Base-by-base conservation (phyloP, 2,888 invertebrate genomes). In the Eumerus sabulonum region DNA sequence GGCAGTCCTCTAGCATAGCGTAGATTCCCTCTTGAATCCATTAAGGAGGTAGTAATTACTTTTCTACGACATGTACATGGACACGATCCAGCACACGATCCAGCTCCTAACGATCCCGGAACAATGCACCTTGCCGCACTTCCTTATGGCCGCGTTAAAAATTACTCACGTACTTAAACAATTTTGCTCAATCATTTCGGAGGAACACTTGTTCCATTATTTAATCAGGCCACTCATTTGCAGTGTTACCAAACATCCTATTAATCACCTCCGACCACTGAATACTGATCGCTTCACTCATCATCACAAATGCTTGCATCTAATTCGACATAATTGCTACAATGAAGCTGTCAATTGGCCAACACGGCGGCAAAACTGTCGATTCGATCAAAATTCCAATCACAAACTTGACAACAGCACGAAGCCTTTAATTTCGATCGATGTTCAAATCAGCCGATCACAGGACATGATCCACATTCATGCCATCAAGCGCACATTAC, bases 271-370 rank as follows among this genome's bases (percentile, higher is more conserved):
- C 18, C 54, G 36, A 18, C 18, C 18, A 53, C 12, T 59, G 18
- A 64, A 40, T 35, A 35, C 45, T 38, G 47, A 66, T 40, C 45
- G 27, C 7, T 56, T 18, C 38, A 50, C 54, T 71, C 60, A 76
- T 71, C 54, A 60, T 17, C 44, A 35, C 56, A 66, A 66, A 60
- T 64, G 54, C 35, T 27, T 36, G 51, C 60, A 42, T 71, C 54
- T 64, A 71, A 76, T 71, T 76, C 70, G 70, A 64, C 44, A 71
- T 71, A 71, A 71, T 76, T 62, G 66, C 71, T 50, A 12, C 19
- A 60, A 76, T 76, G 48, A 76, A 76, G 76, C 76, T 66, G 76
- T 76, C 76, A 66, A 76, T 38, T 36, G 38, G 11, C 45, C 13
- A 42, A 42, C 51, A 51, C 54, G 5, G 44, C 42, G 16, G 16